Evolutionary conservation across 1,140 invertebrate genomes (phyloP).

Genomic region (Dinoponera quadriceps): DNA sequence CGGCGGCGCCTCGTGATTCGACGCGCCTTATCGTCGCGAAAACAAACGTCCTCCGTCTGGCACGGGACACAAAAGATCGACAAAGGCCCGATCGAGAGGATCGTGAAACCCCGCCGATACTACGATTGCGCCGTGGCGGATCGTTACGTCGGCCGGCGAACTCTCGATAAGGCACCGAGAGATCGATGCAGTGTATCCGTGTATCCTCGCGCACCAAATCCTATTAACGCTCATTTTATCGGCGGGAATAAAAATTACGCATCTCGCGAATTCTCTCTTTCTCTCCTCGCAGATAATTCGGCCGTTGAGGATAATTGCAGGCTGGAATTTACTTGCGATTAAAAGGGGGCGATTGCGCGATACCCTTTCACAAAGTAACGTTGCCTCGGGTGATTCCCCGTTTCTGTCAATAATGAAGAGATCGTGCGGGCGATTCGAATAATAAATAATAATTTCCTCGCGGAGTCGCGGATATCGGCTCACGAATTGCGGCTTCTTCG

Average conservation of each 20-base stretch:
- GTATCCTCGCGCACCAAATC: background rate
- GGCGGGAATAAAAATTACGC: background rate
- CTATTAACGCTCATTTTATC: background rate
- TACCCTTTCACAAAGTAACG: background rate
- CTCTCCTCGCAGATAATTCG: too few relatives aligned
- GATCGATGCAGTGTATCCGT: constrained; percentile 46
- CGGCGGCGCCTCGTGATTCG: constrained; percentile 76
- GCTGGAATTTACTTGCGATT: too few relatives aligned
- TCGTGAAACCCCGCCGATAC: constrained; percentile 71
- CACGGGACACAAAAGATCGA: constrained; percentile 76
- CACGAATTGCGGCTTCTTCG: background rate
- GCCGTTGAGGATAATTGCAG: too few relatives aligned
- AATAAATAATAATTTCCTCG: background rate
- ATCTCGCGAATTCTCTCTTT: too few relatives aligned
- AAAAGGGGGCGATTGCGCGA: too few relatives aligned
- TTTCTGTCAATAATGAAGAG: background rate
- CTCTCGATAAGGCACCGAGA: constrained; percentile 53
- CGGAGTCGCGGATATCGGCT: background rate
- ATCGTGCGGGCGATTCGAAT: background rate
- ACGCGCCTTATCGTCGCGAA: constrained; percentile 78
- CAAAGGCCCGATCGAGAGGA: constrained; percentile 69
- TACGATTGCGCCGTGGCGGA: constrained; percentile 56
- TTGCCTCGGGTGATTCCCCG: background rate
- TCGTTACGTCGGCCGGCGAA: constrained; percentile 20
- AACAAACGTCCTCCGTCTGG: constrained; percentile 64